These are phyloP conservation scores for Arenaria interpres DNA, from an alignment of 2,113 vertebrate genomes.

Conservation along the genomic window DNA sequence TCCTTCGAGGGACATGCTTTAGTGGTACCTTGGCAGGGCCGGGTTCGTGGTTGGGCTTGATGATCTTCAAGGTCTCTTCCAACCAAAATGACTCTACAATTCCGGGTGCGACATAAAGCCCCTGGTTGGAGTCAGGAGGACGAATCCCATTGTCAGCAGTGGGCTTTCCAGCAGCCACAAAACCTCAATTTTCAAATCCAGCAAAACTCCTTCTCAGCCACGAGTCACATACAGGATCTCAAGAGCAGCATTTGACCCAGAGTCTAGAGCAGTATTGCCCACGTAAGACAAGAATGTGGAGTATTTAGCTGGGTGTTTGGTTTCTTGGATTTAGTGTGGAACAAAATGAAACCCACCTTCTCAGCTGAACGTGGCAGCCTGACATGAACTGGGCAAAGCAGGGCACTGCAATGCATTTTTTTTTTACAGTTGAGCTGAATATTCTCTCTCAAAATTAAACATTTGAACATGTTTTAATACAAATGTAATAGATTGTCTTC, in stretches of 20 bases:
- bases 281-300: neutral
- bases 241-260: neutral
- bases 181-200: neutral
- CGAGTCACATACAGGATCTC: neutral
- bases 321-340: neutral
- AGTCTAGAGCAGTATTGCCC: neutral
- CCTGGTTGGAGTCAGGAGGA: neutral
- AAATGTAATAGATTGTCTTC: conserved; percentile 61
- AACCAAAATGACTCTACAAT: neutral
- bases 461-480: conserved; percentile 63
- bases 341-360: neutral
- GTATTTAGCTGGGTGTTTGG: neutral
- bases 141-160: neutral
- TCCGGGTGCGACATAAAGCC: neutral
- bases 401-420: neutral
- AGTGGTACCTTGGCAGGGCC: neutral
- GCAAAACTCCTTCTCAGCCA: neutral
- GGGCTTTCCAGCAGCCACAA: neutral
- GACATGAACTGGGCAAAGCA: conserved; percentile 5
- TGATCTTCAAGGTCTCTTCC: neutral
- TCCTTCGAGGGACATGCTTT: neutral
- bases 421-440: conserved; percentile 49
- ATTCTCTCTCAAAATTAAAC: conserved; percentile 58
- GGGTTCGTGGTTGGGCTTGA: neutral
- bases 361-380: neutral